phyloP scores from a whole-genome alignment of 2,113 vertebrate species.

The Ptyas mucosa region DNA sequence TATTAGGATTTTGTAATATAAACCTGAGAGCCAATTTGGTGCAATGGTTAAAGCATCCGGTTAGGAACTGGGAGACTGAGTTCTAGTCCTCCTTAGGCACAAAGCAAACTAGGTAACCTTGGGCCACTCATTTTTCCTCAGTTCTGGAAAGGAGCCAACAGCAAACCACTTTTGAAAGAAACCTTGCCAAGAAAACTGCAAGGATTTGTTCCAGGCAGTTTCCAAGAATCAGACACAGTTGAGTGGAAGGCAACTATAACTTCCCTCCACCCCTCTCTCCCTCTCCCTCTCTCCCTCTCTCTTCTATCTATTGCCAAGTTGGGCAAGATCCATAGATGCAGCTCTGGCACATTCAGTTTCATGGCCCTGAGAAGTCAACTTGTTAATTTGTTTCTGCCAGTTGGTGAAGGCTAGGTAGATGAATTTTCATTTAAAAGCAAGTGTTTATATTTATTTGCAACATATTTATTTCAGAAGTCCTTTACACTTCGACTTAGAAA shows the following conservation, averaged over 20 bases:
- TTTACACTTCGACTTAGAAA: background rate
- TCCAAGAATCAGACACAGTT: background rate
- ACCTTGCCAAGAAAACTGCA: background rate
- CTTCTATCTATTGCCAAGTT: background rate
- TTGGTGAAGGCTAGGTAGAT: background rate
- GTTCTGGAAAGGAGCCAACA: background rate
- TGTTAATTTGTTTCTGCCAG: background rate
- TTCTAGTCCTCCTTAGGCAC: background rate
- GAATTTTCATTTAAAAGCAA: background rate
- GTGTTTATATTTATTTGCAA: background rate
- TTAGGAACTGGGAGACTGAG: background rate
- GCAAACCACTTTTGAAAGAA: background rate
- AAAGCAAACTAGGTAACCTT: background rate
- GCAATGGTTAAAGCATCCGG: background rate
- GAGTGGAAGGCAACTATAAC: background rate
- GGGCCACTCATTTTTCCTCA: background rate
- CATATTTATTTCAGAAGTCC: background rate
- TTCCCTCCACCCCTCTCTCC: background rate
- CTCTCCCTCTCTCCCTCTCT: too few species aligned
- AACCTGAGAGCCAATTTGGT: background rate
- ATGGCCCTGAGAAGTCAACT: background rate
- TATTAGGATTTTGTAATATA: background rate
- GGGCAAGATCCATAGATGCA: background rate
- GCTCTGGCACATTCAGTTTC: background rate
- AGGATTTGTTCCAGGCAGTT: background rate